Evolutionary conservation across 2,797 vertebrate genomes (phyloP).

Genomic region (Hydrolagus colliei): DNA sequence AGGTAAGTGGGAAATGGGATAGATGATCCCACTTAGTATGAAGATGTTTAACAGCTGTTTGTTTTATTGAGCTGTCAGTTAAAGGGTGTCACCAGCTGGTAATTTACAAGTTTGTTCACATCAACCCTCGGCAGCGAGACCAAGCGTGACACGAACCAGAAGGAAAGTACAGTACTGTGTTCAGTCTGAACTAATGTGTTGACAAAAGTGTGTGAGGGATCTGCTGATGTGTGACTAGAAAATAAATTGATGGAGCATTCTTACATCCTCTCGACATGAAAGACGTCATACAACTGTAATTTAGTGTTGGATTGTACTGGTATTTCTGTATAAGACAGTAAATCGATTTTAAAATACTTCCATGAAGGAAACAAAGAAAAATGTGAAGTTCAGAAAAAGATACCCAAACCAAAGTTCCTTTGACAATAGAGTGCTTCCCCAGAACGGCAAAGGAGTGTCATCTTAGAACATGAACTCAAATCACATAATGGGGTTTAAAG

Average conservation of each 20-base stretch:
- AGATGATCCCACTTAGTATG: background rate
- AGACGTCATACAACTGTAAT: too few relatives aligned
- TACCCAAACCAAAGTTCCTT: background rate
- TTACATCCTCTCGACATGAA: too few relatives aligned
- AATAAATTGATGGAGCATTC: background rate
- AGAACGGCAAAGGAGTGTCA: background rate
- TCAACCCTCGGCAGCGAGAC: background rate
- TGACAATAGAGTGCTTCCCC: background rate
- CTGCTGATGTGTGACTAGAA: background rate
- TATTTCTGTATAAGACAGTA: background rate
- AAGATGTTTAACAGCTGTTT: background rate
- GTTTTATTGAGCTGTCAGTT: background rate
- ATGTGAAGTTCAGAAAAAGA: background rate
- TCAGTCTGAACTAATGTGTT: background rate
- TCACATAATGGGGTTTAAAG: too few relatives aligned
- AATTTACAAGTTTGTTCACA: background rate
- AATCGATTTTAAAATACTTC: background rate
- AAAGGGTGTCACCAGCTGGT: background rate
- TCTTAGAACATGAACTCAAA: background rate
- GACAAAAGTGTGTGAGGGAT: background rate
- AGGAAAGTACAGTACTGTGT: background rate
- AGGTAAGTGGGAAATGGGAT: constrained; percentile 1
- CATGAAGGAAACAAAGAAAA: background rate
- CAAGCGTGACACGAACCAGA: background rate
- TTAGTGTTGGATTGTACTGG: background rate